Base-by-base conservation (phyloP, 2,797 vertebrate species). In the Morus bassanus region DNA sequence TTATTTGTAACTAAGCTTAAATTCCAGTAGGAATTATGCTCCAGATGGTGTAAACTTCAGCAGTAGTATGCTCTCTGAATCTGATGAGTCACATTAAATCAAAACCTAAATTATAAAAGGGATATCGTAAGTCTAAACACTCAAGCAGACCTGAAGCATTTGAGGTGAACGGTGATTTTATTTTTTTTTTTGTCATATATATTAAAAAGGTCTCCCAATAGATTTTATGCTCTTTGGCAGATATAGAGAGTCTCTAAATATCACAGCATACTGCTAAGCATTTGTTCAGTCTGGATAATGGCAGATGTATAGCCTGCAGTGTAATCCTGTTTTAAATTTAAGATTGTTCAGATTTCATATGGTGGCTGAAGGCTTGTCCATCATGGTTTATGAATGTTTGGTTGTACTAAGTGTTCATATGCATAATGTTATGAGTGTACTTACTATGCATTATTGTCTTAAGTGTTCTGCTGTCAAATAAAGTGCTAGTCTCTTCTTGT, bases 251-350 rank as follows among this genome's bases (percentile, higher is more conserved):
- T 53, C 57, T 78, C n/a, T 88, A 92, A 93, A 86, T 63, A 85
- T 73, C 28, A 74, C n/a, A 77, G 46, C 81, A 94, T 91, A 92
- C 86, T 96, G 85, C 73, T 95, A 75, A 83, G 76, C 94, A 96
- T 96, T 96, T 97, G 88, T 70, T 96, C 79, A 69, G 25, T 61
- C 85, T 73, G 39, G 51, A 78, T 92, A 92, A 88, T 78, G 74
- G 88, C 95, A 96, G 94, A 89, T 94, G 82, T 76, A 81, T 92
- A 85, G 94, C 95, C 94, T 94, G 93, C 69, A 91, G 94, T 81
- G 65, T 86, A 93, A 94, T 91, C 50, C 57, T 85, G 69, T 75
- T 93, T 79, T 91, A 79, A 93, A 85, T 79, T 81, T 64, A 74
- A 85, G 85, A 53, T 65, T 81, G 33, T 80, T 64, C 63, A 59